phyloP scores from a whole-genome alignment of 2,888 invertebrate species.

The Calameuta filiformis region DNA sequence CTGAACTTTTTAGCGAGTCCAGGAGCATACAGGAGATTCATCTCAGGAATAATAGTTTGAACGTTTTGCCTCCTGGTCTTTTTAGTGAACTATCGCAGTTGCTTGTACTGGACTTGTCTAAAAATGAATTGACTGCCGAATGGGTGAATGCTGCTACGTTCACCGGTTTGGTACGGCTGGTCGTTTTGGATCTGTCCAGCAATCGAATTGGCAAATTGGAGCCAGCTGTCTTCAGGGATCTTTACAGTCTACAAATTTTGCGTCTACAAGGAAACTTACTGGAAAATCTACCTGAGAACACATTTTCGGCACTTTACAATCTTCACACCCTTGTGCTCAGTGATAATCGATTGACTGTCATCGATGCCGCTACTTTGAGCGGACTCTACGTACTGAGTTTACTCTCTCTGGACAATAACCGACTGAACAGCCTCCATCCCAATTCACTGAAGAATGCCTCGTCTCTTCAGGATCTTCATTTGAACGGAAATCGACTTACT shows the following conservation, averaged over 20 bases:
- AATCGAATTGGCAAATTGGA: conserved; percentile 82
- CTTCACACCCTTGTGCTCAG: conserved; percentile 84
- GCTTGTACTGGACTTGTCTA: conserved; percentile 80
- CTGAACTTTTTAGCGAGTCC: conserved; percentile 83
- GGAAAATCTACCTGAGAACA: conserved; percentile 81
- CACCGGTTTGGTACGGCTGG: conserved; percentile 79
- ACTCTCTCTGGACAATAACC: conserved; percentile 83
- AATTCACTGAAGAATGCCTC: conserved; percentile 83
- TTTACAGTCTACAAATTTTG: conserved; percentile 83
- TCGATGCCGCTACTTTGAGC: conserved; percentile 81
- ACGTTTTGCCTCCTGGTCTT: conserved; percentile 82
- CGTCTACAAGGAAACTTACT: conserved; percentile 84
- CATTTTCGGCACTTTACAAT: conserved; percentile 81
- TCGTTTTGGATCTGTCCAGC: conserved; percentile 81
- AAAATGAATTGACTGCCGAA: conserved; percentile 83
- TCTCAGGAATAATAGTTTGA: conserved; percentile 84
- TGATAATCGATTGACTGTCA: conserved; percentile 80
- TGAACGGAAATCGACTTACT: conserved; percentile 83
- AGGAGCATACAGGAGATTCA: conserved; percentile 83
- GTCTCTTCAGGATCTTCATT: conserved; percentile 82
- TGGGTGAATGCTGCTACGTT: conserved; percentile 87
- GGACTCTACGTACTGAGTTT: conserved; percentile 81
- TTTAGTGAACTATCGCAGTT: conserved; percentile 82
- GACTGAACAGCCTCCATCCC: conserved; percentile 79
- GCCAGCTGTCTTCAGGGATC: conserved; percentile 80